Conservation (phyloP, 1,140 invertebrate genomes). For the Halyomorpha halys region DNA sequence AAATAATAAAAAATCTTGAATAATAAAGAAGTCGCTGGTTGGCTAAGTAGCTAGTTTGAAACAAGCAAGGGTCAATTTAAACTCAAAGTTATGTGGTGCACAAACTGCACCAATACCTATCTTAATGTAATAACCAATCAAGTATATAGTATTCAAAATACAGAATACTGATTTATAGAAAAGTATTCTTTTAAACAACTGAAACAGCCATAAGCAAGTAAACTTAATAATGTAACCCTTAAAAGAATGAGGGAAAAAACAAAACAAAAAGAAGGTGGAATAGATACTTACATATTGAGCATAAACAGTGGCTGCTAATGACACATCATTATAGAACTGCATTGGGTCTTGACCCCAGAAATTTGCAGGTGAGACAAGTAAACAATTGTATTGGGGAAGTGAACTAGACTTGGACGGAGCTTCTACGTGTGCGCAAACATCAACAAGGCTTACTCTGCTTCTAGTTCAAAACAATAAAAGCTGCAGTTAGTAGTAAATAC, state of each 20-base stretch:
- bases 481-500: slow-evolving; percentile 18
- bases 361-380: slow-evolving; percentile 87
- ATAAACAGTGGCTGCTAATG: slow-evolving; percentile 68
- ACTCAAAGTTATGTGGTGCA: too few species aligned
- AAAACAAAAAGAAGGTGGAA: background rate
- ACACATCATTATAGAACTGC: slow-evolving; percentile 61
- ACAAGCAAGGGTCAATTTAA: too few species aligned
- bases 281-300: slow-evolving; percentile 56
- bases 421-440: slow-evolving; percentile 81
- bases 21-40: too few species aligned
- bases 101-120: too few species aligned
- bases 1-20: too few species aligned
- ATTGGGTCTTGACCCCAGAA: slow-evolving; percentile 78
- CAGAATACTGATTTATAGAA: too few species aligned
- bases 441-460: slow-evolving; percentile 56
- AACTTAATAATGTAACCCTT: too few species aligned
- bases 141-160: too few species aligned
- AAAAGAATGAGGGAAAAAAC: background rate
- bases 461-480: slow-evolving; percentile 33
- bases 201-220: too few species aligned
- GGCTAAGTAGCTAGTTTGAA: too few species aligned
- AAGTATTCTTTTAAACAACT: too few species aligned
- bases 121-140: too few species aligned
- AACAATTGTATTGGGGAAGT: slow-evolving; percentile 82
- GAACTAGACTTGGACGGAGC: slow-evolving; percentile 52